Evolutionary conservation across 2,888 invertebrate genomes (phyloP).

Genomic region (Cynaeus angustus): DNA sequence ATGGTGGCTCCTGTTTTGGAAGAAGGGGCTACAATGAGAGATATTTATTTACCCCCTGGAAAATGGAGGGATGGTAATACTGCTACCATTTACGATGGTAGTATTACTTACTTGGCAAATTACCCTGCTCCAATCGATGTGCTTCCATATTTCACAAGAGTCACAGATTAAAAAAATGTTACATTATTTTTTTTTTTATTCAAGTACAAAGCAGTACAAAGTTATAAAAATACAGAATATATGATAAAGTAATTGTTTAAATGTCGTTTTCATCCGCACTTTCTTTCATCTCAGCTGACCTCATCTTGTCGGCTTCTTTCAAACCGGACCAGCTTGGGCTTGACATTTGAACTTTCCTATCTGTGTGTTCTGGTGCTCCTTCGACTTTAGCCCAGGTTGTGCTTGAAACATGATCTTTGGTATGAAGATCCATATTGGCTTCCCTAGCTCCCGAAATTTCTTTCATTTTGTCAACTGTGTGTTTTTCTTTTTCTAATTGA

Average conservation of each 20-base stretch:
- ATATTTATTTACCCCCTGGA: conserved; percentile 84
- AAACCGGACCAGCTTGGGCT: conserved; percentile 6
- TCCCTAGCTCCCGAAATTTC: conserved; percentile 57
- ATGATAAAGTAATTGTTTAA: background rate
- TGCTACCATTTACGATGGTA: conserved; percentile 73
- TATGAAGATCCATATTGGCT: background rate
- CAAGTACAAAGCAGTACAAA: conserved; percentile 3
- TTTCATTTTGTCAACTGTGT: conserved; percentile 62
- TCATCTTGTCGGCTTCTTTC: conserved; percentile 10
- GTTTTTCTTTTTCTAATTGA: conserved; percentile 56
- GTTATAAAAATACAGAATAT: conserved; percentile 14
- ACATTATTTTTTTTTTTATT: no score
- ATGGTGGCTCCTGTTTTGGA: conserved; percentile 84
- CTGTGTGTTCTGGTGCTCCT: background rate
- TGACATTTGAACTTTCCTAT: conserved; percentile 12
- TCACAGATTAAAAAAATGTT: conserved; percentile 11
- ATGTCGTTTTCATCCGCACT: background rate
- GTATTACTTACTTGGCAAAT: conserved; percentile 76
- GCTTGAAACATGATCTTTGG: background rate
- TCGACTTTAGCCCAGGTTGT: background rate
- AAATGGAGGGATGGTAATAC: conserved; percentile 79
- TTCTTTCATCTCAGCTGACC: conserved; percentile 6
- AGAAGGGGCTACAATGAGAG: conserved; percentile 75
- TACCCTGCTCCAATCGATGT: conserved; percentile 80
- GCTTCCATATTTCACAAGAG: conserved; percentile 77